Evolutionary conservation across 2,797 vertebrate species (phyloP).

Genomic region (Channa striata): DNA sequence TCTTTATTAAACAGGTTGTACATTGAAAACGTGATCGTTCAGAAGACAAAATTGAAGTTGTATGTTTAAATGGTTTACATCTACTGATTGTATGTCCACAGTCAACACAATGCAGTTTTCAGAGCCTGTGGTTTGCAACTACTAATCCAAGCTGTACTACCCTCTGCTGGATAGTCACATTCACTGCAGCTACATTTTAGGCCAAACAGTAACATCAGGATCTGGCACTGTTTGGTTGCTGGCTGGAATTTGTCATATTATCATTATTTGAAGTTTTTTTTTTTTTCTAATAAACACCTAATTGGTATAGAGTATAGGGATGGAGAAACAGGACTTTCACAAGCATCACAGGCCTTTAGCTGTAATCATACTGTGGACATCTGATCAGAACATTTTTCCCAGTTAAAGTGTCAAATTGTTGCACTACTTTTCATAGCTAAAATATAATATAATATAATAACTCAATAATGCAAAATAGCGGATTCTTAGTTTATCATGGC

Average conservation of each 20-base stretch:
- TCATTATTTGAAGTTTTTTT: not conserved
- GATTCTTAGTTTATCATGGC: not conserved
- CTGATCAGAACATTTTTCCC: not conserved
- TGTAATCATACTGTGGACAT: not conserved
- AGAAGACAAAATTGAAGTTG: not conserved
- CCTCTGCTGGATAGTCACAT: conserved; percentile 62
- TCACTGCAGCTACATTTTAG: conserved; percentile 28
- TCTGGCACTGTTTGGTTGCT: not conserved
- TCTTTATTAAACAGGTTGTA: not conserved
- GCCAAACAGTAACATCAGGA: not conserved
- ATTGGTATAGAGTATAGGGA: not conserved
- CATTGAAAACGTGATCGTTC: not conserved
- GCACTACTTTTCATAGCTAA: not conserved
- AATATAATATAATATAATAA: too few species aligned
- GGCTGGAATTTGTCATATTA: not conserved
- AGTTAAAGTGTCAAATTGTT: not conserved
- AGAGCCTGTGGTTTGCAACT: not conserved
- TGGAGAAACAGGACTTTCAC: not conserved
- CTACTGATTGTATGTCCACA: not conserved
- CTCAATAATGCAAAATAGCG: too few species aligned
- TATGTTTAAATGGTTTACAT: not conserved
- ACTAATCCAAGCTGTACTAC: conserved; percentile 58
- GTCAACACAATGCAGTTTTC: not conserved
- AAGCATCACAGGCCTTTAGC: not conserved
- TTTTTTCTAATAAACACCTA: not conserved